A percentile compares a stretch with the other conserved stretches of the same genome.
phyloP scores from a whole-genome alignment of 2,797 vertebrate species.

The Eulemur mongoz region DNA sequence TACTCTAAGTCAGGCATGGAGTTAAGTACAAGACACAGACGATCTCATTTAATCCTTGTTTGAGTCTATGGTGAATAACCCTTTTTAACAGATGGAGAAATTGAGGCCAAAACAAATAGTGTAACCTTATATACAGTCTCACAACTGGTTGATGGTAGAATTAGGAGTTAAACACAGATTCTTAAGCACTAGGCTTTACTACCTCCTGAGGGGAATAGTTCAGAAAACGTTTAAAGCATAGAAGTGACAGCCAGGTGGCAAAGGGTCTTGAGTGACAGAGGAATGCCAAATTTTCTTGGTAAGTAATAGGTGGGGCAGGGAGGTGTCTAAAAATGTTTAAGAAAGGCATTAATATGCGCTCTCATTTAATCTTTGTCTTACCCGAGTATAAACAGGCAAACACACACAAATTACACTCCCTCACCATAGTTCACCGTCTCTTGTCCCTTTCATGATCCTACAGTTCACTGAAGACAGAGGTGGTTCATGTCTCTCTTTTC shows the following conservation, averaged over 20 bases:
- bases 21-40: neutral
- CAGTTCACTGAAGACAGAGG: neutral
- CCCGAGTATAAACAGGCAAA: fast-evolving
- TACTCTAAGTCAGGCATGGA: neutral
- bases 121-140: neutral
- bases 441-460: neutral
- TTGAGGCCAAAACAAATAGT: neutral
- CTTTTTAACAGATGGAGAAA: neutral
- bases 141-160: neutral
- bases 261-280: neutral
- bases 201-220: neutral
- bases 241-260: neutral
- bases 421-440: neutral
- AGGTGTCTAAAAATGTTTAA: neutral
- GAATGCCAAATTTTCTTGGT: neutral
- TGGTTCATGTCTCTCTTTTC: neutral
- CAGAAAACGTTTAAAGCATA: neutral
- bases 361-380: neutral
- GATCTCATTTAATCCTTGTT: neutral
- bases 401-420: neutral
- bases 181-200: neutral
- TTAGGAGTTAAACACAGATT: neutral
- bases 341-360: neutral
- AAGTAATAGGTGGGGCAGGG: neutral
- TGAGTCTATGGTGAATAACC: neutral